Base-by-base conservation (phyloP, 2,888 invertebrate genomes). In the Priocnemis perturbator region DNA sequence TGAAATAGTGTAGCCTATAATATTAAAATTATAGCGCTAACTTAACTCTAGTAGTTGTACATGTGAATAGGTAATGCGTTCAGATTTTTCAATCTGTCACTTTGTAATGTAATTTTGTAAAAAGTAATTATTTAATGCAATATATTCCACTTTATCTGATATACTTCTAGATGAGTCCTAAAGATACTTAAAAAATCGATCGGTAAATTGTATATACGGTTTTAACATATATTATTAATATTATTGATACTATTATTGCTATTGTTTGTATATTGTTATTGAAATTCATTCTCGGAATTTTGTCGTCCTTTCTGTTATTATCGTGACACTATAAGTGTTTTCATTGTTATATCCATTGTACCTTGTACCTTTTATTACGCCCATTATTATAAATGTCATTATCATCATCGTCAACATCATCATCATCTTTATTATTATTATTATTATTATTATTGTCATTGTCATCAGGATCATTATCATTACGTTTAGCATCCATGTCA, bases 81-180 rank as follows among this genome's bases (percentile, higher is more conserved):
- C 87, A 83, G 85, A 86, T 84, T 78, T 85, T 85, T 80, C 77
- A 79, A 82, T 86, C 83, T 85, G 85, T 81, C 82, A 82, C 82
- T 86, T 89, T 86, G 85, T 87, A 87, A 86, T 88, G 88, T 88
- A 87, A 89, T 89, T 89, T 88, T 88, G 88, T 88, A 88, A 86
- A 88, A 88, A 87, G 82, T 77, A 83, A 79, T 82, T 84, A 86
- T 87, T 86, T 87, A 87, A 85, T 83, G 81, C 79, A 78, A 85
- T 81, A 86, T 85, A 85, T 85, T 86, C 82, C 82, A 83, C 79
- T 84, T 87, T 84, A 83, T 83, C 83, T 80, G 82, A 85, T 86
- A 83, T 85, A 85, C 78, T 83, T 83, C 82, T 83, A 81, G 79
- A 76, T 74, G 78, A 78, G 80, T 80, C 74, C 72, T 78, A 78